Evolutionary conservation across 1,140 invertebrate genomes (phyloP).

Genomic region (Cyphomyrmex costatus): DNA sequence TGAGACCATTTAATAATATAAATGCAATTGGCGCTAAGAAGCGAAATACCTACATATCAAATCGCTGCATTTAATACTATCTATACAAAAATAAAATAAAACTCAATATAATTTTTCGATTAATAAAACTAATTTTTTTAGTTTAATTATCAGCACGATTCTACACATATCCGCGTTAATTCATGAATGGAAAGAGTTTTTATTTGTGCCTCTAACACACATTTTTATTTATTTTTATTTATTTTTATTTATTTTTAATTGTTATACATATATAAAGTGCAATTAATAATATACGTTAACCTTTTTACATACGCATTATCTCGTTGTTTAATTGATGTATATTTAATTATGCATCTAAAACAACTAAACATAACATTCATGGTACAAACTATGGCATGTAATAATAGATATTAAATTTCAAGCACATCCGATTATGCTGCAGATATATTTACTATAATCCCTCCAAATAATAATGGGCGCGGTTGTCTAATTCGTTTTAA

Average conservation of each 20-base stretch:
- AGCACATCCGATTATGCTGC: constrained; percentile 60
- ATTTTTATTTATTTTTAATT: constrained; percentile 6
- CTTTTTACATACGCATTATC: constrained; percentile 47
- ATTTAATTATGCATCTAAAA: constrained; percentile 63
- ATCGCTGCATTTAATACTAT: not conserved
- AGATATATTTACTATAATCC: constrained; percentile 64
- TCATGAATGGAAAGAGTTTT: constrained; percentile 1
- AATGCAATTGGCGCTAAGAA: constrained; percentile 14
- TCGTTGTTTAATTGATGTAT: constrained; percentile 48
- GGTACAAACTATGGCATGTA: constrained; percentile 41
- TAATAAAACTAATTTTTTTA: constrained; percentile 2
- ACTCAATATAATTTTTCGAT: not conserved
- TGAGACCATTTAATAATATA: not conserved
- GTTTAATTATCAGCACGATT: not conserved
- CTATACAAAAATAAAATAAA: constrained; percentile 1
- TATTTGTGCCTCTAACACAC: not conserved
- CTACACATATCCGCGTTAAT: not conserved
- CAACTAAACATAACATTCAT: constrained; percentile 54
- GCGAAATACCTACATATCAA: not conserved
- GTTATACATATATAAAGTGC: not conserved
- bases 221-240: constrained; percentile 2
- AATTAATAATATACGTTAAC: not conserved
- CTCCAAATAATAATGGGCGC: constrained; percentile 62
- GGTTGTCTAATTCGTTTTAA: constrained; percentile 58
- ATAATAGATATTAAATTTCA: constrained; percentile 66